Percentiles rank a stretch among this genome's conserved stretches.
Evolutionary conservation across 2,113 vertebrate genomes (phyloP).

Genomic region (Taxidea taxus): DNA sequence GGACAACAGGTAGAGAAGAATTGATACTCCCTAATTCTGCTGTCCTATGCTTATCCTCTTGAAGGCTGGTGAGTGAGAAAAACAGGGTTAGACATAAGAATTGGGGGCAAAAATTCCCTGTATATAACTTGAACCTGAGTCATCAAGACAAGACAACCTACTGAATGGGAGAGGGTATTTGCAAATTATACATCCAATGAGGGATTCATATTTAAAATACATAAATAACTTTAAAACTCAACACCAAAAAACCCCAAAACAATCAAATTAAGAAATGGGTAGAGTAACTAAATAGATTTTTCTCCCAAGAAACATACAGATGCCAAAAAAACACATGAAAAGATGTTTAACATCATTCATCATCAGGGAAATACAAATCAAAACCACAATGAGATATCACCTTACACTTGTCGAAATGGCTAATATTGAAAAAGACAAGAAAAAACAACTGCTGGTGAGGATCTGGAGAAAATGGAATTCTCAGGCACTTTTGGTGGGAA

Average conservation of each 20-base stretch:
- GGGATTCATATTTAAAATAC: neutral
- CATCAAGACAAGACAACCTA: neutral
- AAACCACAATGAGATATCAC: neutral
- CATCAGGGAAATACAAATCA: neutral
- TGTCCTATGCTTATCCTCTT: neutral
- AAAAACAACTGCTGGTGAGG: neutral
- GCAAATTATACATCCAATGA: neutral
- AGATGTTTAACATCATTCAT: neutral
- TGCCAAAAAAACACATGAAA: neutral
- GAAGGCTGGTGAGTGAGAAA: neutral
- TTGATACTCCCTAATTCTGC: neutral
- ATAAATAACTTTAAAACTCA: neutral
- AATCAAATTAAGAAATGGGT: neutral
- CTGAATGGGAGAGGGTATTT: neutral
- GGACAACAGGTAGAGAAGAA: neutral
- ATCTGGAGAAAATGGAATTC: neutral
- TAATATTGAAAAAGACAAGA: neutral
- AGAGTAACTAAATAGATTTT: neutral
- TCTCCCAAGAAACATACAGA: neutral
- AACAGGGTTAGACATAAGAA: neutral
- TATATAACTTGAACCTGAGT: neutral
- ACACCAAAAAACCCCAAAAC: neutral
- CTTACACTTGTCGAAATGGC: neutral
- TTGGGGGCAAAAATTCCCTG: neutral
- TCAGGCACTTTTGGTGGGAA: neutral